Evolutionary conservation across 2,113 vertebrate species (phyloP), one percentile per base, ranked within the genome.

Genomic region (Gymnarchus niloticus): DNA sequence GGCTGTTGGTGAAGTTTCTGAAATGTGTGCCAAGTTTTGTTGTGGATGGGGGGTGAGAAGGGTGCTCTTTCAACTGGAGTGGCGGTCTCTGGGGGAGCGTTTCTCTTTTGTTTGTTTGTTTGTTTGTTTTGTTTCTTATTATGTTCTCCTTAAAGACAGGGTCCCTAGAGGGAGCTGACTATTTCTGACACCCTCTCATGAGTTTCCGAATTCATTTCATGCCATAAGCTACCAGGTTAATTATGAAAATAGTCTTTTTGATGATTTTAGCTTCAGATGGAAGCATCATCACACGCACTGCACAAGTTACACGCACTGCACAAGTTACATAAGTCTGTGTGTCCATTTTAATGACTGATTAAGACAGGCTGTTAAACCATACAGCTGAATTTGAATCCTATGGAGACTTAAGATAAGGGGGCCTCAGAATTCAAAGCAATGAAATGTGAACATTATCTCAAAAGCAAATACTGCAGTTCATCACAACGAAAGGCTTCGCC

Each of bases 291-390:
- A 14, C 12, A 14, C 12, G 25, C n/a, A 7, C 23, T n/a, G 8
- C 25, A 8, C 2, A 65, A 23, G 59, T 25, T 65, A n/a, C n/a
- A n/a, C n/a, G n/a, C n/a, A n/a, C n/a, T n/a, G n/a, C 59, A 23
- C 21, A 61, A 61, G 46, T 54, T 56, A 82, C 49, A 33, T 82
- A 54, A 82, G 25, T 51, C 25, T 41, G 8, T 82, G 54, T 54
- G 10, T 82, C n/a, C 25, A 54, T 82, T 82, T 82, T 54, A 82
- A 82, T 33, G 80, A 54, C 80, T 82, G 48, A 82, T 54, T 56
- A 54, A 78, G 49, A 21, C 41, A 23, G 51, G 25, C 28, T 19
- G 48, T 33, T 82, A 19, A 19, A 54, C 51, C 80, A 54, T 6
- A 48, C 37, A 82, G 80, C 80, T 82, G 17, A 54, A 33, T 49